Evolutionary conservation across 1,140 invertebrate species (phyloP).

Genomic region (Nixonia krombeini): DNA sequence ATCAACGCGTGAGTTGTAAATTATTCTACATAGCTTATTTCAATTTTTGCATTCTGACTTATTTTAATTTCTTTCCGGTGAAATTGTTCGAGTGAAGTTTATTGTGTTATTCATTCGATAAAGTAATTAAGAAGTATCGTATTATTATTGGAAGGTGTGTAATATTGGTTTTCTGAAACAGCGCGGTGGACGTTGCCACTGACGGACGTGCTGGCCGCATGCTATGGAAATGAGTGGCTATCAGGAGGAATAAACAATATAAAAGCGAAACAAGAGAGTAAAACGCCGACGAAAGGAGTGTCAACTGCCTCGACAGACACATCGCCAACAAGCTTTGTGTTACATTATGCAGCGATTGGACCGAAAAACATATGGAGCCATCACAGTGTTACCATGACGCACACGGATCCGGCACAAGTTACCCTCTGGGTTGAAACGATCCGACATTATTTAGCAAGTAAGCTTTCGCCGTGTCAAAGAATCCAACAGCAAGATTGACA

Average conservation of each 20-base stretch:
- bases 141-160: too few relatives aligned
- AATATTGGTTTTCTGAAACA: constrained; percentile 46
- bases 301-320: constrained; percentile 50
- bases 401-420: constrained; percentile 75
- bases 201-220: constrained; percentile 72
- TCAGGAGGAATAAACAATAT: constrained; percentile 36
- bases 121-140: too few relatives aligned
- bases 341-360: constrained; percentile 76
- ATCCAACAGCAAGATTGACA: neutral
- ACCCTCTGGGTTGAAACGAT: constrained; percentile 77
- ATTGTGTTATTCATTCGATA: too few relatives aligned
- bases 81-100: too few relatives aligned
- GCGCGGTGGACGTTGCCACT: constrained; percentile 72
- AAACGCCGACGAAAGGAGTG: constrained; percentile 24
- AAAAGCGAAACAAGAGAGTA: constrained; percentile 32
- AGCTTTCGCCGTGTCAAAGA: too few relatives aligned
- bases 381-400: constrained; percentile 74
- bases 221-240: constrained; percentile 66
- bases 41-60: too few relatives aligned
- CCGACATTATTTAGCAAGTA: constrained; percentile 70
- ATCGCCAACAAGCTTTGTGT: constrained; percentile 73
- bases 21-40: too few relatives aligned
- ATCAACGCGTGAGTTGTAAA: too few relatives aligned
- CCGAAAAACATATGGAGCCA: constrained; percentile 76
- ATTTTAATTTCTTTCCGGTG: too few relatives aligned